These are phyloP conservation scores for Trimorus sp. DNA, from an alignment of 2,888 invertebrate genomes.

Conservation along the genomic window DNA sequence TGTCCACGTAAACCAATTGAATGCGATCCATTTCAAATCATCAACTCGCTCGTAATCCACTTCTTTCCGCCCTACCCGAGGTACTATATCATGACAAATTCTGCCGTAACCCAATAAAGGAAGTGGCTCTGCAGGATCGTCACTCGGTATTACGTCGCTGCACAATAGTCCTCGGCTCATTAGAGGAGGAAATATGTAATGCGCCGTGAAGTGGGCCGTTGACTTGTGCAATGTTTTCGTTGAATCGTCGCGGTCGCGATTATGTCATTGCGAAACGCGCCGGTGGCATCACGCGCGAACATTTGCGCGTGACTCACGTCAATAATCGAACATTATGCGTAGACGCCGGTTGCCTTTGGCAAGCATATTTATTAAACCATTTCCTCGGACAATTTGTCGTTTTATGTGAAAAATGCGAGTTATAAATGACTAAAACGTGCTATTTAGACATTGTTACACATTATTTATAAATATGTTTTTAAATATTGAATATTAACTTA, in stretches of 20 bases:
- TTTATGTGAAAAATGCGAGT: no score
- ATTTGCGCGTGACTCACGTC: slow-evolving; percentile 47
- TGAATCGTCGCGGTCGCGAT: slow-evolving; percentile 48
- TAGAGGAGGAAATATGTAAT: slow-evolving; percentile 40
- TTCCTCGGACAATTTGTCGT: no score
- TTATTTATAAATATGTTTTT: no score
- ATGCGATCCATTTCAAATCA: no score
- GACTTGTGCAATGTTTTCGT: slow-evolving; percentile 54
- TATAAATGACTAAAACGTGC: no score
- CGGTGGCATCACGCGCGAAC: slow-evolving; percentile 34
- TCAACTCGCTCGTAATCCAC: no score
- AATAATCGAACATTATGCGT: slow-evolving; percentile 38
- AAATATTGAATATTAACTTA: no score
- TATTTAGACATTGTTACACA: no score
- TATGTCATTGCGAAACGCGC: slow-evolving; percentile 45
- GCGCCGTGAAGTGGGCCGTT: slow-evolving; percentile 49
- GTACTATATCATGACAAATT: no score
- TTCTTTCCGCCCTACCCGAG: no score
- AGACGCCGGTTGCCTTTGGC: neutral
- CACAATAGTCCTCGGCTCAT: slow-evolving; percentile 41
- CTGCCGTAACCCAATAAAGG: no score
- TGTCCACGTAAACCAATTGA: no score
- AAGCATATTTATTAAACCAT: neutral
- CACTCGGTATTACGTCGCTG: slow-evolving; percentile 14
- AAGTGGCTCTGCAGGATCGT: slow-evolving; percentile 5